Evolutionary conservation across 2,797 vertebrate species (phyloP).

Genomic region (Gymnothorax javanicus): DNA sequence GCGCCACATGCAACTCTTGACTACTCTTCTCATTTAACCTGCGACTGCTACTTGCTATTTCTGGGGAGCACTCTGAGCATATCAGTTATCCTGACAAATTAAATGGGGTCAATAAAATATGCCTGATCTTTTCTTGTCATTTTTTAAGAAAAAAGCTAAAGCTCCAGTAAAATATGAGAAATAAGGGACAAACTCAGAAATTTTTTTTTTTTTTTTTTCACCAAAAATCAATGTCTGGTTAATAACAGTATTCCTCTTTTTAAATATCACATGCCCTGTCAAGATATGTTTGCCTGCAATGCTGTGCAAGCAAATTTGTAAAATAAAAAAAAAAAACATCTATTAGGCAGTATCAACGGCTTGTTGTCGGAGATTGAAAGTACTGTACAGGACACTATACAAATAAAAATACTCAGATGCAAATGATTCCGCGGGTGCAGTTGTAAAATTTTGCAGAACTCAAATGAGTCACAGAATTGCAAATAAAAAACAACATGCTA

Average conservation of each 20-base stretch:
- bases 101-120: background rate
- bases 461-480: slow-evolving; percentile 20
- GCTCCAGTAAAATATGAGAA: background rate
- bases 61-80: background rate
- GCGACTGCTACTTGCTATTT: no score
- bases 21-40: no score
- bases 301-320: background rate
- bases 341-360: background rate
- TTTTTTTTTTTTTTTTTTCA: background rate
- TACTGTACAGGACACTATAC: background rate
- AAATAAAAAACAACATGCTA: slow-evolving; percentile 17
- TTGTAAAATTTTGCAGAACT: background rate
- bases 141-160: background rate
- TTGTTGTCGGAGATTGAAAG: background rate
- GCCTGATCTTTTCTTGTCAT: background rate
- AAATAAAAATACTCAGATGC: slow-evolving; percentile 16
- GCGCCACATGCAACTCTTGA: no score
- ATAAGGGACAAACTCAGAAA: background rate
- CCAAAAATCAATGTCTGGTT: background rate
- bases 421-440: slow-evolving; percentile 17
- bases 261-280: background rate
- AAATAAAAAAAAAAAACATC: background rate
- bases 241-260: background rate
- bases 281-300: background rate
- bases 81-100: background rate